These are phyloP conservation scores for Hyperopisus bebe DNA, from an alignment of 2,113 vertebrate genomes.

Conservation along the genomic window DNA sequence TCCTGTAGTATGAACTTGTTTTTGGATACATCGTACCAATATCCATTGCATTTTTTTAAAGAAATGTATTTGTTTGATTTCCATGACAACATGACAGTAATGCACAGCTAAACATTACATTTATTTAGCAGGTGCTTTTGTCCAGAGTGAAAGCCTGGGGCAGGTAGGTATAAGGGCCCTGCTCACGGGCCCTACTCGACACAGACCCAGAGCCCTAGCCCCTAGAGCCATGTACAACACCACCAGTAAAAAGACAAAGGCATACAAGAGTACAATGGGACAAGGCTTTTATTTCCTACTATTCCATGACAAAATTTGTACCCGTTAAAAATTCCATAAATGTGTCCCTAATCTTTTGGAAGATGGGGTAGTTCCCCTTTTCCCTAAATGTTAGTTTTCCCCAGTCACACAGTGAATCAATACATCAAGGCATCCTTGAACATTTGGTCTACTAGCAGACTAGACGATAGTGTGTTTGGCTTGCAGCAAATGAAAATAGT, in stretches of 20 bases:
- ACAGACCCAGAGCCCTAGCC: neutral
- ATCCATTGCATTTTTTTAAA: neutral
- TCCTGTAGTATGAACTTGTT: neutral
- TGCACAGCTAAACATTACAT: neutral
- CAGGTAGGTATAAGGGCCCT: neutral
- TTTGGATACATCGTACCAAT: neutral
- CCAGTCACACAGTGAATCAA: neutral
- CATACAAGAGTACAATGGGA: neutral
- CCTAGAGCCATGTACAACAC: neutral
- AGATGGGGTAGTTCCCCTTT: neutral
- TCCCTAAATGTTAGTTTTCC: neutral
- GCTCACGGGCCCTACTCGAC: neutral
- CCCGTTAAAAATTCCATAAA: neutral
- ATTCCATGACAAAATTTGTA: neutral
- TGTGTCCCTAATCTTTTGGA: neutral
- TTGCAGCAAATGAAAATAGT: neutral
- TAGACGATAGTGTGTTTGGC: neutral
- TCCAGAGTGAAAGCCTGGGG: neutral
- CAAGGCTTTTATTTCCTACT: neutral
- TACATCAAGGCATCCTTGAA: neutral
- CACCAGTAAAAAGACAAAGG: neutral
- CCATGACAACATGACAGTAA: neutral
- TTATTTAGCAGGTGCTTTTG: neutral
- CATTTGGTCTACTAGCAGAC: neutral
- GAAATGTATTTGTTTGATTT: neutral